These are phyloP conservation scores for Diploscapter pachys DNA, from an alignment of 1,140 invertebrate genomes.

Conservation along the genomic window DNA sequence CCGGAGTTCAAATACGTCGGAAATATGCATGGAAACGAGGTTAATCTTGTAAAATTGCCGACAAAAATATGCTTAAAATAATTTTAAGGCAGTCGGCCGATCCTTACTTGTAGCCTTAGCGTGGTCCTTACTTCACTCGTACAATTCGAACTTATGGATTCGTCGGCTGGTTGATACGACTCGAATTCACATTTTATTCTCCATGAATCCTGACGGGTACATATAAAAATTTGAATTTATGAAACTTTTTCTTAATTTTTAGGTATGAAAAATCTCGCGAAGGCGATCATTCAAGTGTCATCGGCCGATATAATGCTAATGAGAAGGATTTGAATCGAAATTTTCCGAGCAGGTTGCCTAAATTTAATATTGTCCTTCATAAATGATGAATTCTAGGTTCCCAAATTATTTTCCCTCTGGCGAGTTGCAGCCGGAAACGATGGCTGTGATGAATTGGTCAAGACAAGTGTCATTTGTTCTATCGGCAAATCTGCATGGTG, in stretches of 20 bases:
- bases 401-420: conserved; percentile 27
- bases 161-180: conserved; percentile 75
- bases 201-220: conserved; percentile 94
- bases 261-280: conserved; percentile 37
- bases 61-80: background rate
- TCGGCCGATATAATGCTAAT: conserved; percentile 77
- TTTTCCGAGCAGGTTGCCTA: conserved; percentile 69
- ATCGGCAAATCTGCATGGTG: conserved; percentile 89
- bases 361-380: background rate
- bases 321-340: conserved; percentile 86
- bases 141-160: conserved; percentile 70
- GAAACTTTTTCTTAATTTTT: conserved; percentile 19
- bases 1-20: conserved; percentile 88
- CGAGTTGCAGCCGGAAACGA: conserved; percentile 71
- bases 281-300: conserved; percentile 36
- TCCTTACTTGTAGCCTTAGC: conserved; percentile 78
- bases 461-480: conserved; percentile 80
- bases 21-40: conserved; percentile 97
- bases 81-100: conserved; percentile 71
- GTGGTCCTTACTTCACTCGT: conserved; percentile 81
- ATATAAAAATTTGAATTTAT: conserved; percentile 9
- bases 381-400: conserved; percentile 2
- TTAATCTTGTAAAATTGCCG: conserved; percentile 15
- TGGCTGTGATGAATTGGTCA: conserved; percentile 86
- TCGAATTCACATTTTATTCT: conserved; percentile 81